Conservation (phyloP, 2,888 invertebrate species). For the Colletes collaris region DNA sequence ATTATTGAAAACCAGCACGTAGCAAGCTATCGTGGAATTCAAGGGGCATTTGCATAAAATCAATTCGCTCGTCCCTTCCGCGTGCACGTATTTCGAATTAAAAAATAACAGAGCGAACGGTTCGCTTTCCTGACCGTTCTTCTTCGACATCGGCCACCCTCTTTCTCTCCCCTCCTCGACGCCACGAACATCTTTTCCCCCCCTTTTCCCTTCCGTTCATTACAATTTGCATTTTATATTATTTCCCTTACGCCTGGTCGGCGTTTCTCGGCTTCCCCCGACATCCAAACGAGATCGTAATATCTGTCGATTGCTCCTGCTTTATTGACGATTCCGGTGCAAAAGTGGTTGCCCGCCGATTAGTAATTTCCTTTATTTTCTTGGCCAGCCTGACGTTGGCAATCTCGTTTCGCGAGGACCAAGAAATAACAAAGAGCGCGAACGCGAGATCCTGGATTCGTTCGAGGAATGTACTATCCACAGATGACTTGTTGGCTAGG, state of each 20-base stretch:
- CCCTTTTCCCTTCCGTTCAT: not conserved
- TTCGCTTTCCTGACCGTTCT: not conserved
- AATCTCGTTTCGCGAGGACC: constrained; percentile 13
- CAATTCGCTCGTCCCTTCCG: constrained; percentile 52
- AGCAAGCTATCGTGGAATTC: constrained; percentile 19
- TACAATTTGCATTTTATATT: constrained; percentile 41
- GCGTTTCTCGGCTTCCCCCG: not conserved
- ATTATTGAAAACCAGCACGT: constrained; percentile 48
- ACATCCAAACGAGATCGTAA: constrained; percentile 53
- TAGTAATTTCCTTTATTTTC: constrained; percentile 10
- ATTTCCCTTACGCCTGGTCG: constrained; percentile 21
- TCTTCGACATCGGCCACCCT: not conserved
- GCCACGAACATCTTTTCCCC: constrained; percentile 1
- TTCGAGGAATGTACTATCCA: too few relatives aligned
- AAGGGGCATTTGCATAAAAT: constrained; percentile 66
- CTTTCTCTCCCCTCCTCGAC: not conserved
- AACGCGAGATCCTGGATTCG: too few relatives aligned
- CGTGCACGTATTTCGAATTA: constrained; percentile 46
- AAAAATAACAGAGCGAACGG: constrained; percentile 46
- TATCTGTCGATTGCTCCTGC: constrained; percentile 45
- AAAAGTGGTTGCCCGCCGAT: constrained; percentile 47
- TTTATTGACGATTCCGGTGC: constrained; percentile 36
- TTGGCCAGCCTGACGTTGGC: not conserved
- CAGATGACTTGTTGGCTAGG: too few relatives aligned
- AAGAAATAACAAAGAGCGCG: not conserved